phyloP scores from a whole-genome alignment of 1,140 invertebrate genomes.

The Drosophila sproati region DNA sequence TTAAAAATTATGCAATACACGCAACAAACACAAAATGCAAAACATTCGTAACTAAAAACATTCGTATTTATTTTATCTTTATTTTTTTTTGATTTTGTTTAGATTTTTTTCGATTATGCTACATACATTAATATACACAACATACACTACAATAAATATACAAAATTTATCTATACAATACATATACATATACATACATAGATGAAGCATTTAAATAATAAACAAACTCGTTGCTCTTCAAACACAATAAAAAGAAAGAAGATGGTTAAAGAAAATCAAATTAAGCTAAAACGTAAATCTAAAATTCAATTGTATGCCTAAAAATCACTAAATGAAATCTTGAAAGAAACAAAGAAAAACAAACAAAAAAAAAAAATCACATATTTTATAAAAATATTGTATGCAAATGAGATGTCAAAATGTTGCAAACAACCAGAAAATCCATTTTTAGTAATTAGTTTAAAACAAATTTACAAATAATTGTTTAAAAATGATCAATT shows the following conservation, averaged over 20 bases:
- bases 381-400: constrained; percentile 83
- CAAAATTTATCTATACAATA: constrained; percentile 36
- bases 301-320: constrained; percentile 75
- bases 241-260: constrained; percentile 16
- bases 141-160: constrained; percentile 25
- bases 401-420: constrained; percentile 81
- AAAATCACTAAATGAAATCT: constrained; percentile 35
- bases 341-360: constrained; percentile 47
- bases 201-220: constrained; percentile 24
- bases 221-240: constrained; percentile 53
- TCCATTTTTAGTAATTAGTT: constrained; percentile 81
- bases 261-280: constrained; percentile 64
- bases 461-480: constrained; percentile 82
- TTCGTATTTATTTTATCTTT: constrained; percentile 73
- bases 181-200: constrained; percentile 55
- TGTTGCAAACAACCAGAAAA: constrained; percentile 79
- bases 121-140: constrained; percentile 22
- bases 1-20: constrained; percentile 45
- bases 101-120: constrained; percentile 56
- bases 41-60: constrained; percentile 79
- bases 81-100: constrained; percentile 46
- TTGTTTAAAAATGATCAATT: constrained; percentile 74
- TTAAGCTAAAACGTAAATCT: constrained; percentile 67
- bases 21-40: constrained; percentile 34
- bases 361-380: constrained; percentile 55